phyloP scores from a whole-genome alignment of 1,140 invertebrate species.

The Danaus melanippus region DNA sequence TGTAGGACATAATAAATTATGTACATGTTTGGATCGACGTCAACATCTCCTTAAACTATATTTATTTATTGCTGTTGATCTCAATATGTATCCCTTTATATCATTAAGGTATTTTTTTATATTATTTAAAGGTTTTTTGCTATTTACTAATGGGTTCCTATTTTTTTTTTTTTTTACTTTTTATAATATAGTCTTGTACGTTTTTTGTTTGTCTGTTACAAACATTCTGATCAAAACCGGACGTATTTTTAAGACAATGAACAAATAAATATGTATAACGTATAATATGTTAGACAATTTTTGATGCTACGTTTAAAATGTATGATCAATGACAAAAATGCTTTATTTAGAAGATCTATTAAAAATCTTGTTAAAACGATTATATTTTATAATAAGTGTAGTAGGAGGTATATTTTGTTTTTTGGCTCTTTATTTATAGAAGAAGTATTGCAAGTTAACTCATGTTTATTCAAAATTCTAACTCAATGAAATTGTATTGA shows the following conservation, averaged over 20 bases:
- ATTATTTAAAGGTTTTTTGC: constrained; percentile 5
- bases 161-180: constrained; percentile 10
- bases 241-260: not conserved
- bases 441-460: too few relatives aligned
- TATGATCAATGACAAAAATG: too few relatives aligned
- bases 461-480: too few relatives aligned
- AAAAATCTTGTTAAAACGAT: too few relatives aligned
- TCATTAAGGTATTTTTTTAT: constrained; percentile 6
- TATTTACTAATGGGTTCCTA: constrained; percentile 11
- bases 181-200: constrained; percentile 2
- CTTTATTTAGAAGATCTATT: too few relatives aligned
- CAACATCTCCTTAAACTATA: too few relatives aligned
- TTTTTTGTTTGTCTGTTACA: not conserved
- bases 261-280: not conserved
- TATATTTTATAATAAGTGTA: too few relatives aligned
- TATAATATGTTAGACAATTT: not conserved
- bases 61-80: constrained; percentile 8
- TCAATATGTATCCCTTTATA: constrained; percentile 11
- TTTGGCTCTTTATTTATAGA: too few relatives aligned
- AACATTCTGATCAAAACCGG: constrained; percentile 4
- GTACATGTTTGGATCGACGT: not conserved
- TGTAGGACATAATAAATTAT: not conserved
- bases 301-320: too few relatives aligned
- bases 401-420: too few relatives aligned
- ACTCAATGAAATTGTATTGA: too few relatives aligned